Evolutionary conservation across 1,140 invertebrate genomes (phyloP).

Genomic region (Acromyrmex heyeri): DNA sequence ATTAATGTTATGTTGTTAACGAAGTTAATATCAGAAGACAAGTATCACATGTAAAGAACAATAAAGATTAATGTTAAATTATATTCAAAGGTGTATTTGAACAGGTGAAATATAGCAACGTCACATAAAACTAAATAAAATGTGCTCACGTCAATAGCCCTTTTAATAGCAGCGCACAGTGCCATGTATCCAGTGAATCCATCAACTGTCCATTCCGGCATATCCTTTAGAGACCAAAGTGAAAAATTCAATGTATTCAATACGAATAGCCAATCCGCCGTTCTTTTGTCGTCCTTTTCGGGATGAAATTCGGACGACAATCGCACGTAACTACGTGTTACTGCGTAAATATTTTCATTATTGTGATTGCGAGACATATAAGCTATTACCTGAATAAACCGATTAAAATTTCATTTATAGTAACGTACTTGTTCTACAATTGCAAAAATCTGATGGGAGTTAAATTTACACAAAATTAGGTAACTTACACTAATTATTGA

Average conservation of each 20-base stretch:
- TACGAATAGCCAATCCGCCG: slow-evolving; percentile 96
- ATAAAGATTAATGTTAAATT: not conserved
- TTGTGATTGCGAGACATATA: not conserved
- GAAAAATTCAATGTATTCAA: slow-evolving; percentile 97
- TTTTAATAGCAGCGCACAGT: slow-evolving; percentile 95
- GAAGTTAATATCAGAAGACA: not conserved
- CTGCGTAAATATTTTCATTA: fast-evolving
- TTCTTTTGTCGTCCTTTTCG: slow-evolving; percentile 88
- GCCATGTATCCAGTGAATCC: slow-evolving; percentile 96
- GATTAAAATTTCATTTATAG: not conserved
- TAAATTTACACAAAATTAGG: not conserved
- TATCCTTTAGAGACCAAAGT: slow-evolving; percentile 93
- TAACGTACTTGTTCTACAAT: not conserved
- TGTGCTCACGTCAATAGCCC: slow-evolving; percentile 91
- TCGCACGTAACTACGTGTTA: slow-evolving; percentile 88
- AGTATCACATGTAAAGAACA: not conserved
- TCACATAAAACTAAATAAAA: not conserved
- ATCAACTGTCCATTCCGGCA: slow-evolving; percentile 91
- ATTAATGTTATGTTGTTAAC: not conserved
- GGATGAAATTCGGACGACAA: slow-evolving; percentile 90
- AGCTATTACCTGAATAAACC: slow-evolving; percentile 87
- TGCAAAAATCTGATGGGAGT: not conserved
- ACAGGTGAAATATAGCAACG: not conserved
- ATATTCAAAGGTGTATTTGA: not conserved
- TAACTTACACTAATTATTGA: not conserved